Percentiles rank a stretch among this genome's conserved stretches.
Conservation (phyloP, 2,888 invertebrate genomes). For the Melipona bicolor region DNA sequence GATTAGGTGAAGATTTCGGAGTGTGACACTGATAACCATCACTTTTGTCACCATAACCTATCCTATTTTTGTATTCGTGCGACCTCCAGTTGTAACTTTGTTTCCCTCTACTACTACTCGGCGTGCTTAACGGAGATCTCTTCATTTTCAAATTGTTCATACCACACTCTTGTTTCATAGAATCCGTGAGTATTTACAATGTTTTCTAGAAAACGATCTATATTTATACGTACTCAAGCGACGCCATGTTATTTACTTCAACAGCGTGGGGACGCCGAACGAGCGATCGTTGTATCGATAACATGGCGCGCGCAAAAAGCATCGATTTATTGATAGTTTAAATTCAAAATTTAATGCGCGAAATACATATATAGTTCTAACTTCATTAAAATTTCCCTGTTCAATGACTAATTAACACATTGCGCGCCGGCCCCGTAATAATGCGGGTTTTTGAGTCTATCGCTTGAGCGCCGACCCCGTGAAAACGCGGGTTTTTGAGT, state of each 20-base stretch:
- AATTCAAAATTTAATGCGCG: background rate
- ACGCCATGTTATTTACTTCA: conserved; percentile 38
- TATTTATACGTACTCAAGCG: conserved; percentile 19
- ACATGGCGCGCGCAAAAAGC: background rate
- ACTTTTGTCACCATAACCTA: conserved; percentile 68
- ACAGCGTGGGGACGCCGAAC: background rate
- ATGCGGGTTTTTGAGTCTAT: too few species aligned
- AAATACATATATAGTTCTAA: background rate
- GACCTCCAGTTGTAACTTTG: conserved; percentile 64
- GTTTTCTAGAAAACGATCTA: conserved; percentile 37
- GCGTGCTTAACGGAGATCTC: conserved; percentile 77
- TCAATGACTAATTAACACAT: too few species aligned
- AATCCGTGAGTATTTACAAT: conserved; percentile 56
- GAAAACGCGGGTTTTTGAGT: too few species aligned
- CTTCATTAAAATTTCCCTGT: background rate
- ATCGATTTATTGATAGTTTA: conserved; percentile 22
- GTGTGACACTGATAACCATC: conserved; percentile 41
- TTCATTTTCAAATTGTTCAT: conserved; percentile 66
- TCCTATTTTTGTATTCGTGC: conserved; percentile 40
- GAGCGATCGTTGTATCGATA: conserved; percentile 40
- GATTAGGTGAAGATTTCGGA: conserved; percentile 45
- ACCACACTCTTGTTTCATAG: conserved; percentile 25
- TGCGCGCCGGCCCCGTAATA: too few species aligned
- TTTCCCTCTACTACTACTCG: conserved; percentile 61
- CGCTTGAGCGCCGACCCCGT: too few species aligned